Evolutionary conservation across 2,888 invertebrate species (phyloP), one percentile per base, ranked within the genome.

Genomic region (Neria commutata): DNA sequence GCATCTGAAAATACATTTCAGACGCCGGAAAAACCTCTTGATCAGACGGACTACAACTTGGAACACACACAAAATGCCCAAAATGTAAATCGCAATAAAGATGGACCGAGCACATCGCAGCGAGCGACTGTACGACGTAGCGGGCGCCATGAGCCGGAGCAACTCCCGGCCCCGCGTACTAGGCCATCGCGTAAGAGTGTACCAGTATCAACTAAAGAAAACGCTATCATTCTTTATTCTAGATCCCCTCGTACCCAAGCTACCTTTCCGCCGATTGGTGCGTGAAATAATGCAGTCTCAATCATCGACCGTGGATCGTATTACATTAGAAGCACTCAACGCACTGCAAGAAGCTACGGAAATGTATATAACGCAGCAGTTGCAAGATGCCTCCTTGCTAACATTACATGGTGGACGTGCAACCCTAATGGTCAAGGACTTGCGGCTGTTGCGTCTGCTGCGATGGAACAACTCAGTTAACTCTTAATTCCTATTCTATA

Each of bases 331-430:
- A 2, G 83, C 83, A 0, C 54, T 84, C 10, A 66, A 74, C 61
- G 83, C 83, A 0, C 61, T 85, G 17, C 84, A 84, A 66, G 84
- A 84, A 71, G 73, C 83, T 1, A 61, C 77, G 1, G 84, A 85
- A 68, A 74, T 81, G 56, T 84, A 83, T 63, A 26, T 84, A 1
- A 74, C 77, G 0, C 77, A 81, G 62, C 75, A 83, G 40, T 83
- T 84, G 57, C 78, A 82, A 56, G 84, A 84, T 64, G 67, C 81
- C 1, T 62, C 78, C 17, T 61, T 78, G 29, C 72, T 82, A 19
- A 66, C 82, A 0, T 50, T 70, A 1, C 84, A 84, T 63, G 79
- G 82, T 0, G 80, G 79, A 49, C 71, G 84, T 24, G 72, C 81
- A 0, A 84, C 84, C 0, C 57, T 84, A 1, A 72, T 68, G 65